phyloP scores from a whole-genome alignment of 2,888 invertebrate species.

The Phengaris arion region DNA sequence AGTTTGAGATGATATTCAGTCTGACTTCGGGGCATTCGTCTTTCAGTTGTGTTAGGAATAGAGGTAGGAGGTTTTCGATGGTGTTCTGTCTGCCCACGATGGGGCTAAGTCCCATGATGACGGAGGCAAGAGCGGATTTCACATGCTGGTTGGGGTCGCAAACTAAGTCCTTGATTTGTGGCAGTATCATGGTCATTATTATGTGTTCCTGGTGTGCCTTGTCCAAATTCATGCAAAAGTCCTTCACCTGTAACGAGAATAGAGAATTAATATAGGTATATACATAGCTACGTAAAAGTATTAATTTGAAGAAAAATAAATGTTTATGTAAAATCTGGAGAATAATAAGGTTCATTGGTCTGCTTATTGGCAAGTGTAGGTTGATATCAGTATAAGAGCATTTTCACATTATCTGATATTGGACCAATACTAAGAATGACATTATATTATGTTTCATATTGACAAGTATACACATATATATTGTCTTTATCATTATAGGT shows the following conservation, averaged over 20 bases:
- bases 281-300: no score
- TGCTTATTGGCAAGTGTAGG: no score
- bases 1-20: constrained; percentile 98
- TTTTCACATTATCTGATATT: no score
- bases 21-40: constrained; percentile 99
- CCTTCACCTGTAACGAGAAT: constrained; percentile 80
- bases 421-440: no score
- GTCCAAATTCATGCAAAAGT: constrained; percentile 97
- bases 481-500: no score
- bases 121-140: constrained; percentile 98
- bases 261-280: background rate
- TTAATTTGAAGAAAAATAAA: no score
- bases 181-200: constrained; percentile 97
- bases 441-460: no score
- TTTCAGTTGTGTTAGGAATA: constrained; percentile 96
- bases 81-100: constrained; percentile 98
- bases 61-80: constrained; percentile 96
- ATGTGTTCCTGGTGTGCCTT: constrained; percentile 93
- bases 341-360: no score
- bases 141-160: constrained; percentile 99
- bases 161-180: constrained; percentile 98
- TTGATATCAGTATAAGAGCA: no score
- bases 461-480: no score
- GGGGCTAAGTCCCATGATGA: constrained; percentile 99
- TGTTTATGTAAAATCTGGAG: no score